Conservation (phyloP, 2,113 vertebrate species). For the Triplophysa rosa region DNA sequence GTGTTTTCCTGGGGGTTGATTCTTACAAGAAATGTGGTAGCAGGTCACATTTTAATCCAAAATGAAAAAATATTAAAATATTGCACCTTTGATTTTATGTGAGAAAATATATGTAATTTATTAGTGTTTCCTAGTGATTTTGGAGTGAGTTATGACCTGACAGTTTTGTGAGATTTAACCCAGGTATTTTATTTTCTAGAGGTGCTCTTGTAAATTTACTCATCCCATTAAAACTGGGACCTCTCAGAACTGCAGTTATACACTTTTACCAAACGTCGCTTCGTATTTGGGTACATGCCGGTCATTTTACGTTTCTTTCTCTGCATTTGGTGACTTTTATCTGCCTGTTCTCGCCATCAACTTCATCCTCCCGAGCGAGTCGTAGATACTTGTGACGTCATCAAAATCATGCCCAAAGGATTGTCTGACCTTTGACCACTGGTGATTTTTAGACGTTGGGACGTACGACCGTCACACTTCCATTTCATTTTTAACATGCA, state of each 20-base stretch:
- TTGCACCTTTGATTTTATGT: neutral
- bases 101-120: neutral
- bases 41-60: slow-evolving; percentile 5
- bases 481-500: neutral
- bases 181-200: neutral
- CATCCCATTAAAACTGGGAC: neutral
- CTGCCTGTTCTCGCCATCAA: neutral
- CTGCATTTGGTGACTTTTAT: neutral
- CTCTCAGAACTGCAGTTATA: too few relatives aligned
- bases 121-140: neutral
- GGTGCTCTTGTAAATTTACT: neutral
- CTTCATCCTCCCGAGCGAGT: neutral
- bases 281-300: too few relatives aligned
- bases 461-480: neutral
- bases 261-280: too few relatives aligned
- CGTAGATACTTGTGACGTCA: neutral
- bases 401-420: slow-evolving; percentile 10
- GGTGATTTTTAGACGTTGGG: slow-evolving; percentile 7
- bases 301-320: too few relatives aligned
- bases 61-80: neutral
- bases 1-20: neutral
- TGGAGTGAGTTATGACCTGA: neutral
- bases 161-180: neutral
- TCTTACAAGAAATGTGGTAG: neutral
- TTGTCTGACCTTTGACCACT: neutral